Evolutionary conservation across 2,888 invertebrate genomes (phyloP).

Genomic region (Holacanthella duospinosa): DNA sequence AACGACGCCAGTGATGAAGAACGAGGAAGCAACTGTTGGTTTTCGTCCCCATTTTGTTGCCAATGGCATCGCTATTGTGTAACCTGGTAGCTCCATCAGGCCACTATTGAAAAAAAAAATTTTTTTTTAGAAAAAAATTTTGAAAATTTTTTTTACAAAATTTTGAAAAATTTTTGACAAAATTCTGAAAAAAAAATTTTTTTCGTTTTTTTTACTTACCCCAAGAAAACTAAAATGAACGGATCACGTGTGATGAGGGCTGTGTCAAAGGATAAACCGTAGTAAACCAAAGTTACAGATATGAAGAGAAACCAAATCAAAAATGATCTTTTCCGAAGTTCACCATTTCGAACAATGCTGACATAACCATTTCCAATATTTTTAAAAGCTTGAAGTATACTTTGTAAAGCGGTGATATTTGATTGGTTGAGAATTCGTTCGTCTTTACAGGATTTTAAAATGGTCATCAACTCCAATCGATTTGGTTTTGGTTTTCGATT

Average conservation of each 20-base stretch:
- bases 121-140: no score
- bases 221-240: constrained; percentile 32
- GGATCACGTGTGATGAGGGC: constrained; percentile 30
- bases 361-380: constrained; percentile 18
- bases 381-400: neutral
- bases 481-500: constrained; percentile 23
- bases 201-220: constrained; percentile 19
- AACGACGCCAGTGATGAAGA: constrained; percentile 4
- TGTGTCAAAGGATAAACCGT: constrained; percentile 33
- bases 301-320: constrained; percentile 34
- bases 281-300: constrained; percentile 31
- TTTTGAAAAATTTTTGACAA: no score
- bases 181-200: neutral
- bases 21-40: neutral
- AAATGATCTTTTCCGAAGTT: constrained; percentile 29
- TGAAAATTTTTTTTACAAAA: no score
- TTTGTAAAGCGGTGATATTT: neutral
- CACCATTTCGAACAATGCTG: constrained; percentile 26
- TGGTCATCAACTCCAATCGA: constrained; percentile 20
- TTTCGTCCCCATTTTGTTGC: constrained; percentile 13
- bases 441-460: constrained; percentile 21
- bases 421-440: neutral
- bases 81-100: constrained; percentile 19
- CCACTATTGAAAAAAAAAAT: no score
- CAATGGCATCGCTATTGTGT: constrained; percentile 12